Base-by-base conservation (phyloP, 2,888 invertebrate species). In the Galeopsomyia nigrocyanea region DNA sequence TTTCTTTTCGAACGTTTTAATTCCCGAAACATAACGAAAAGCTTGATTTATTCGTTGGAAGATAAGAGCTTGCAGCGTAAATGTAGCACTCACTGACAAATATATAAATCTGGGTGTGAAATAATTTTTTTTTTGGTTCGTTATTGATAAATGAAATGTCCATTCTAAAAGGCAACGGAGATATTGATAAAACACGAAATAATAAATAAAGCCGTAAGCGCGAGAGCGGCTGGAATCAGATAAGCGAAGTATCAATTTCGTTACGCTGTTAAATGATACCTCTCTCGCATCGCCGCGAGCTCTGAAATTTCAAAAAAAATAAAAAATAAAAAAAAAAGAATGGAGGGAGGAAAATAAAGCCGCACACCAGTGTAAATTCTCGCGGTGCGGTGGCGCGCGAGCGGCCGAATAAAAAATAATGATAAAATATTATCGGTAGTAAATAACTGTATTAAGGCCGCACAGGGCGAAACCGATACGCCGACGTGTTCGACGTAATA, bases 391-490 rank as follows among this genome's bases (percentile, higher is more conserved):
- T 14, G 17, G 3, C 26, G 39, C 14, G 21, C 14, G 17, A 31
- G 21, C 14, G 17, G 19, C 10, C 0, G 55, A 17, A 17, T 19
- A 68, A 58, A 72, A 72, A 63, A 67, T 72, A 67, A 63, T 39
- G 64, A 68, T 72, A 68, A 68, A 68, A 68, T 72, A 68, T 68
- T 64, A 68, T 64, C 64, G 39, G 58, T 39, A 60, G 63, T 72
- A 68, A 68, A 72, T 72, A 72, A 68, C 60, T 51, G 68, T 63
- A 68, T 72, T 72, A 68, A 72, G 68, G 72, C 31, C 5, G 26
- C 26, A 26, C 63, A 22, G 9, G 9, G 22, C 21, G 19, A 21
- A 60, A 16, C 58, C 64, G 31, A 60, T 63, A 63, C 63, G 19
- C 21, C 61, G 39, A 66, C 53, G 50, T 56, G 67, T 63, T 53